Conservation (phyloP, 2,113 vertebrate species). For the Amblyopsis rosae region DNA sequence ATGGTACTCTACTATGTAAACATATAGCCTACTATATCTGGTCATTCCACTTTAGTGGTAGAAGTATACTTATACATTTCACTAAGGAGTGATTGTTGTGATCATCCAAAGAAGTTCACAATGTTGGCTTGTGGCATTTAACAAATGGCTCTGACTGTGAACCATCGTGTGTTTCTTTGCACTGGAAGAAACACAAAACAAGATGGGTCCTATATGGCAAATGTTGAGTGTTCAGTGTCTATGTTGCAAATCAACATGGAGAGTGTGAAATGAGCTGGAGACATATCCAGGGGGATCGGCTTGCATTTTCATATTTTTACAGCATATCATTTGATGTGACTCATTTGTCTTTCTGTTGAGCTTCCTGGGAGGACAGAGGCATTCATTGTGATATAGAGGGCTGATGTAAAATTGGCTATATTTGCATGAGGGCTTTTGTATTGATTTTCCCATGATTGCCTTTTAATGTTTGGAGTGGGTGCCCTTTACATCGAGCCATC, state of each 20-base stretch:
- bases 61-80: too few species aligned
- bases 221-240: conserved; percentile 16
- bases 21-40: too few species aligned
- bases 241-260: conserved; percentile 14
- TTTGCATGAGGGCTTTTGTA: conserved; percentile 29
- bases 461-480: conserved; percentile 31
- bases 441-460: conserved; percentile 41
- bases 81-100: too few species aligned
- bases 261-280: conserved; percentile 40
- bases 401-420: conserved; percentile 27
- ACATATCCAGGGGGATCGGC: conserved; percentile 11
- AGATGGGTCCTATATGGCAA: conserved; percentile 1
- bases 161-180: too few species aligned
- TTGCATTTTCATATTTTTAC: conserved; percentile 7
- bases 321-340: conserved; percentile 33
- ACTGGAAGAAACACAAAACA: conserved; percentile 9
- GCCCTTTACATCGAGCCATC: conserved; percentile 10
- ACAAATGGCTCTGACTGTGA: not conserved
- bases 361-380: not conserved
- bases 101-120: too few species aligned
- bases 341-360: conserved; percentile 33
- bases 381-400: not conserved
- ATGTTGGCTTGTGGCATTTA: not conserved
- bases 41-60: too few species aligned
- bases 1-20: too few species aligned